These are phyloP conservation scores for Ramphastos sulfuratus DNA, from an alignment of 2,113 vertebrate species.

Conservation along the genomic window DNA sequence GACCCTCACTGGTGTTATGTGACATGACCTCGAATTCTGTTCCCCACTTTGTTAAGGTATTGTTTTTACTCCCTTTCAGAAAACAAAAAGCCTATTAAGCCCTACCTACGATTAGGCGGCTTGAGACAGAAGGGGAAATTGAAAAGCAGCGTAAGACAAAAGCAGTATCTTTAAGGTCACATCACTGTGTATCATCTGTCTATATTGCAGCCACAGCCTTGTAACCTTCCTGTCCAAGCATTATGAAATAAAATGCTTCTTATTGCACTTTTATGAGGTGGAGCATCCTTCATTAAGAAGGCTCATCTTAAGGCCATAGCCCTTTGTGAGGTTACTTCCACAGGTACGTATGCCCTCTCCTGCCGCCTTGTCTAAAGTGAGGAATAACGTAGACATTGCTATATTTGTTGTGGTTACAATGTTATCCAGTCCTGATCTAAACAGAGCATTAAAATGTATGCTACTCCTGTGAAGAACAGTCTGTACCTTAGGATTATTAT, in stretches of 20 bases:
- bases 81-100: slow-evolving; percentile 1
- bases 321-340: not conserved
- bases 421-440: not conserved
- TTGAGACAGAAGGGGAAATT: not conserved
- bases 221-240: slow-evolving; percentile 44
- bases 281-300: slow-evolving; percentile 28
- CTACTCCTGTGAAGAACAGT: slow-evolving; percentile 61
- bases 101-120: not conserved
- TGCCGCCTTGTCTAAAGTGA: not conserved
- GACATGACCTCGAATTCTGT: not conserved
- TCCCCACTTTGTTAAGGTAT: not conserved
- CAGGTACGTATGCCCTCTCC: not conserved
- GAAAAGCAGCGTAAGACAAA: slow-evolving; percentile 37
- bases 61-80: not conserved
- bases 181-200: not conserved
- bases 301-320: not conserved
- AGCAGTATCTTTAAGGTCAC: slow-evolving; percentile 11
- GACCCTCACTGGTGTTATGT: accelerated
- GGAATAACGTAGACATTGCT: slow-evolving; percentile 11
- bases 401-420: not conserved
- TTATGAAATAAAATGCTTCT: slow-evolving; percentile 58
- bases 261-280: not conserved
- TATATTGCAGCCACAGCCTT: not conserved
- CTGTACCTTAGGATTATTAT: slow-evolving; percentile 49
- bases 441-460: slow-evolving; percentile 20